phyloP scores from a whole-genome alignment of 2,113 vertebrate genomes.

The Pseudopipra pipra region DNA sequence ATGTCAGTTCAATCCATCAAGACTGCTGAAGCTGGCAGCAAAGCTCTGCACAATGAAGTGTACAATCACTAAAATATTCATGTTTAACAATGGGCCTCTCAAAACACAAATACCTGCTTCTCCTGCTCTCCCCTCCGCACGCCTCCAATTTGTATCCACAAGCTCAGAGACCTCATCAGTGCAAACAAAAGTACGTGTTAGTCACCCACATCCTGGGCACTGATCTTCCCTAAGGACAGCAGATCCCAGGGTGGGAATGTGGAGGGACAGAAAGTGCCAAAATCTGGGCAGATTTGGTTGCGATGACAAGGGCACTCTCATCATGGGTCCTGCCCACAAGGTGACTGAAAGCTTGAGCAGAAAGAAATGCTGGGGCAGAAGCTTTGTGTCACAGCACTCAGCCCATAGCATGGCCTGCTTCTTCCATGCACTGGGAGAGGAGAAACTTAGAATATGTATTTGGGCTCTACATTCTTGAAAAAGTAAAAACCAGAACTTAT shows the following conservation, averaged over 20 bases:
- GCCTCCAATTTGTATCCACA: background rate
- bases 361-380: background rate
- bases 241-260: background rate
- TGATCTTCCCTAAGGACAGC: background rate
- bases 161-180: background rate
- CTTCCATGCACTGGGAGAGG: background rate
- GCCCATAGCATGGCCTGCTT: background rate
- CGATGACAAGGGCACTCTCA: background rate
- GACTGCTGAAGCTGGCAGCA: slow-evolving; percentile 60
- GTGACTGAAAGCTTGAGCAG: background rate
- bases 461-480: background rate
- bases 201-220: background rate
- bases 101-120: background rate
- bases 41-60: slow-evolving; percentile 28
- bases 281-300: background rate
- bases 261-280: background rate
- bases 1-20: slow-evolving; percentile 81
- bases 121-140: background rate
- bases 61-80: slow-evolving; percentile 33
- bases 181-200: fast-evolving
- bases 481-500: background rate
- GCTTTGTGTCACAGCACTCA: background rate
- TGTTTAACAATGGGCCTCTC: slow-evolving; percentile 26
- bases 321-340: fast-evolving
- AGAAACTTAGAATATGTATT: background rate